Conservation (phyloP, 92 coral and sea anemone species). For the Zoanthus sansibaricus region DNA sequence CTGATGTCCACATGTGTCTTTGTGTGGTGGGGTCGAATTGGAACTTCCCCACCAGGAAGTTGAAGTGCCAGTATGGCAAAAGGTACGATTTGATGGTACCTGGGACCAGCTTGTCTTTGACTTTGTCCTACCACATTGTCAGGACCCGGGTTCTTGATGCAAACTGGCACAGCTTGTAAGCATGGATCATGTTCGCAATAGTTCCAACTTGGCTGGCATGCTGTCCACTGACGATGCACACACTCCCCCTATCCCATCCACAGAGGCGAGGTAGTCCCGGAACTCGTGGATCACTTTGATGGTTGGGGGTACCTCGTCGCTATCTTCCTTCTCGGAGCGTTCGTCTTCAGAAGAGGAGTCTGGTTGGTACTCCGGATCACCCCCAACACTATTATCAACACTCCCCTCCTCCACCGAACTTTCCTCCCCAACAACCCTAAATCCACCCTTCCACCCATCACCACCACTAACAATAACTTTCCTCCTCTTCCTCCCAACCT, state of each 20-base stretch:
- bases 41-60: background rate
- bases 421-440: no score
- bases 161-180: background rate
- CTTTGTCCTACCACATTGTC: background rate
- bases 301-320: background rate
- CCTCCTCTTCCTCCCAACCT: background rate
- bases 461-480: background rate
- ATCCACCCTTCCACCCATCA: no score
- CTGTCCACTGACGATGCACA: no score
- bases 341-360: no score
- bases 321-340: background rate
- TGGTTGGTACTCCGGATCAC: no score
- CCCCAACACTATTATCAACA: no score
- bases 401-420: no score
- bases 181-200: background rate
- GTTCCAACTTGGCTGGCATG: background rate
- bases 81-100: background rate
- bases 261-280: no score
- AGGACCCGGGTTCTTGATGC: background rate
- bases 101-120: background rate
- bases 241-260: no score
- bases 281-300: background rate
- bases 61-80: background rate
- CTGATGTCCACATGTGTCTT: conserved; percentile 37
- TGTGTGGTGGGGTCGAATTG: background rate